Percentiles rank a stretch among this genome's conserved stretches.
Conservation (phyloP, 2,113 vertebrate genomes). For the Mirza zaza region DNA sequence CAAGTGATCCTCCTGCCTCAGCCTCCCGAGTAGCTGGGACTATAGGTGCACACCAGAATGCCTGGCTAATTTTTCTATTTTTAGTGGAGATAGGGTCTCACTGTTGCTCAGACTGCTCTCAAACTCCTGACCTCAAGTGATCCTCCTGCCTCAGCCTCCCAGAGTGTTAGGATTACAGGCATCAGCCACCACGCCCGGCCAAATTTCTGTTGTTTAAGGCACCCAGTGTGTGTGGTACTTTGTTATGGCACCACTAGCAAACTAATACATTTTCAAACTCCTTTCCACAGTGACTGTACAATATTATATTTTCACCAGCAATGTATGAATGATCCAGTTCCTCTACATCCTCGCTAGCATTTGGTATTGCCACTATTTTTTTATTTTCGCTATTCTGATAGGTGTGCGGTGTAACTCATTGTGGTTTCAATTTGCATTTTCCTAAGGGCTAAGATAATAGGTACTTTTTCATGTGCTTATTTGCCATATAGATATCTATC, state of each 20-base stretch:
- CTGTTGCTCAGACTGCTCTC: too few relatives aligned
- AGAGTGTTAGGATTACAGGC: too few relatives aligned
- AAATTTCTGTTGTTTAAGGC: background rate
- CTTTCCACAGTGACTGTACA: background rate
- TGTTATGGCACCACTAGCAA: background rate
- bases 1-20: too few relatives aligned
- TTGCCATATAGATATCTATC: background rate
- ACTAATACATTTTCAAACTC: background rate
- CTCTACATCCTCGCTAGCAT: background rate
- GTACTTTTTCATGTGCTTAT: background rate
- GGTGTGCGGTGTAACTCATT: background rate
- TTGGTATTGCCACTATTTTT: background rate
- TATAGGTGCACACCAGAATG: too few relatives aligned
- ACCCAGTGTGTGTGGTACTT: background rate
- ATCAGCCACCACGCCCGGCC: too few relatives aligned
- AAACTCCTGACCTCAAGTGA: too few relatives aligned
- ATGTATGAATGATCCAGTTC: background rate
- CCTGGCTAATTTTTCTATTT: too few relatives aligned
- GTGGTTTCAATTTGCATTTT: background rate
- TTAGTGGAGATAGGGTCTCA: too few relatives aligned
- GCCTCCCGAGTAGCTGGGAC: too few relatives aligned
- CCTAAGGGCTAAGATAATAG: background rate
- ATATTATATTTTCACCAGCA: background rate
- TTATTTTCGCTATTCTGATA: background rate
- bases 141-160: too few relatives aligned